Conservation (phyloP, 37 sponge, comb jelly and placozoan species). For the Haliclona indistincta region DNA sequence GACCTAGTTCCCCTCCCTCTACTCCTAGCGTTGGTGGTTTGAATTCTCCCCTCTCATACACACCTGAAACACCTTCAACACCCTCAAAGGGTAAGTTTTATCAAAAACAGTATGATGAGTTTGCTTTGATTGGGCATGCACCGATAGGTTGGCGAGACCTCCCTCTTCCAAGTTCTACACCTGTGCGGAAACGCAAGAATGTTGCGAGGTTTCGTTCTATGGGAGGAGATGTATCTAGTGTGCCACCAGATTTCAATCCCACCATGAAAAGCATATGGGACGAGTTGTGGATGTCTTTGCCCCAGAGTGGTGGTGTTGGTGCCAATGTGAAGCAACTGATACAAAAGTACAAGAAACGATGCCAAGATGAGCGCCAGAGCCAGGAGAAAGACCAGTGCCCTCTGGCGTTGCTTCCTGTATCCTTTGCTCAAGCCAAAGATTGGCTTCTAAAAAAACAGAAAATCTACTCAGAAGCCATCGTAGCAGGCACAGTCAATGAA, state of each 20-base stretch:
- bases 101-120: no score
- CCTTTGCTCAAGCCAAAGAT: conserved; percentile 52
- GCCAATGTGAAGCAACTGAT: conserved; percentile 34
- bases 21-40: no score
- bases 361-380: conserved; percentile 5
- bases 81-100: no score
- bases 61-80: no score
- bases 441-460: conserved; percentile 38
- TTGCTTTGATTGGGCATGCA: no score
- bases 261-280: conserved; percentile 42
- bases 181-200: conserved; percentile 49
- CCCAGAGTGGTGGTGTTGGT: conserved; percentile 38
- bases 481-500: conserved; percentile 1
- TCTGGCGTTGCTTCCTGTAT: conserved; percentile 49
- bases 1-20: no score
- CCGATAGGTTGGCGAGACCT: conserved; percentile 27
- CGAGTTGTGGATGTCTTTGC: conserved; percentile 49
- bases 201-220: conserved; percentile 31
- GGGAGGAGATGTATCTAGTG: conserved; percentile 44
- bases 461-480: neutral
- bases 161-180: conserved; percentile 35
- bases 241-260: conserved; percentile 37
- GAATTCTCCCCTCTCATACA: no score
- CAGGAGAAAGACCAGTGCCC: neutral
- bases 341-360: conserved; percentile 37